Base-by-base conservation (phyloP, 2,888 invertebrate species). In the Gisinianus flammeolus region DNA sequence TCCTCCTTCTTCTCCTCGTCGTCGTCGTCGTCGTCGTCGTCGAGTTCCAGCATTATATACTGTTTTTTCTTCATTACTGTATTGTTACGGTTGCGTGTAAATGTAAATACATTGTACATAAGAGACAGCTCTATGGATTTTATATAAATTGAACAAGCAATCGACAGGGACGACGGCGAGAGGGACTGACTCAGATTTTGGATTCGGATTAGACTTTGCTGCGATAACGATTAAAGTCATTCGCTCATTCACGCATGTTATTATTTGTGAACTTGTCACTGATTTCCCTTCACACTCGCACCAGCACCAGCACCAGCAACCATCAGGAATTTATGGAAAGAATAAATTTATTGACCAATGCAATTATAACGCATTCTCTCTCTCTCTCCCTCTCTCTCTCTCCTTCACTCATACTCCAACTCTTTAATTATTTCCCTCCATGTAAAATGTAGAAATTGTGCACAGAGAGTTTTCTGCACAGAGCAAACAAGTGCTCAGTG, bases 231-330 rank as follows among this genome's bases (percentile, higher is more conserved):
- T 72, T 72, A 72, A 72, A 72, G 58, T 72, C 58, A 72, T 54
- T 72, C 72, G 33, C 31, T 58, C 72, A 72, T 72, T 72, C 72
- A 72, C 72, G 72, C 72, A 72, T 72, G 72, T 72, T 72, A 72
- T 72, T 72, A 72, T 72, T 72, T 72, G 72, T 72, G 72, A 72
- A 72, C 72, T 54, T 72, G 58, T 72, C 72, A 58, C 58, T 58
- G 33, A 58, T 62, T 58, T 62, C 58, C 56, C 31, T 62, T 58
- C 69, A 24, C 22, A 58, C 56, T 12, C 56, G 5, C 56, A 8
- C 2, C 8, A 24, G 22, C 24, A 2, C 3, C 8, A 24, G 16
- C 58, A 58, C 56, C 5, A 58, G 6, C 2, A 8, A 6, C 58
- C 19, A 12, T 24, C n/a, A n/a, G 22, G n/a, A 58, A 58, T 58